Evolutionary conservation across 1,140 invertebrate genomes (phyloP).

Genomic region (Heliconius eleuchia): DNA sequence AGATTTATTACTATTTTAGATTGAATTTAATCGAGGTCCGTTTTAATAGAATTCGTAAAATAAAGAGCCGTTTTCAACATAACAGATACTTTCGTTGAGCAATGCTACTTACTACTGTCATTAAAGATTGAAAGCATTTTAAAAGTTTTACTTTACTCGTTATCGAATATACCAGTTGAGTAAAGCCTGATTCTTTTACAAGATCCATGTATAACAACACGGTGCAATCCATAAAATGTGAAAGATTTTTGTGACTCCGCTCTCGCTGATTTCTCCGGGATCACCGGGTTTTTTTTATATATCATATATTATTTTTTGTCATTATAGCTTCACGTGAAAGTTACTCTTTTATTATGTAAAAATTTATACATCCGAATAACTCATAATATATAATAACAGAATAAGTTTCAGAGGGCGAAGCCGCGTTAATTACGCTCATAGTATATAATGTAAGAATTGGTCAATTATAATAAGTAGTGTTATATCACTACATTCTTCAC

Average conservation of each 20-base stretch:
- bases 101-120: conserved; percentile 16
- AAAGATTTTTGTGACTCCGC: too few species aligned
- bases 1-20: conserved; percentile 66
- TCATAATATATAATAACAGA: too few species aligned
- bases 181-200: not conserved
- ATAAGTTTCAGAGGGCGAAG: too few species aligned
- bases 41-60: conserved; percentile 64
- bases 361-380: too few species aligned
- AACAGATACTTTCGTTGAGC: not conserved
- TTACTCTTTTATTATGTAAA: too few species aligned
- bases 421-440: too few species aligned
- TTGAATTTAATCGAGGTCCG: conserved; percentile 66
- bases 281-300: too few species aligned
- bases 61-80: conserved; percentile 36
- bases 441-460: not conserved
- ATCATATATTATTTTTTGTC: too few species aligned
- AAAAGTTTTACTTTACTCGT: not conserved
- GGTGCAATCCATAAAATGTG: too few species aligned
- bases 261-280: too few species aligned
- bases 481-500: not conserved
- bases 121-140: conserved; percentile 1
- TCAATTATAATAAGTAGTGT: not conserved
- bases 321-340: too few species aligned
- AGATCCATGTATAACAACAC: not conserved
- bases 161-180: not conserved